Percentiles rank a stretch among this genome's conserved stretches.
phyloP scores from a whole-genome alignment of 2,888 invertebrate species.

The Drosophila paranaensis region DNA sequence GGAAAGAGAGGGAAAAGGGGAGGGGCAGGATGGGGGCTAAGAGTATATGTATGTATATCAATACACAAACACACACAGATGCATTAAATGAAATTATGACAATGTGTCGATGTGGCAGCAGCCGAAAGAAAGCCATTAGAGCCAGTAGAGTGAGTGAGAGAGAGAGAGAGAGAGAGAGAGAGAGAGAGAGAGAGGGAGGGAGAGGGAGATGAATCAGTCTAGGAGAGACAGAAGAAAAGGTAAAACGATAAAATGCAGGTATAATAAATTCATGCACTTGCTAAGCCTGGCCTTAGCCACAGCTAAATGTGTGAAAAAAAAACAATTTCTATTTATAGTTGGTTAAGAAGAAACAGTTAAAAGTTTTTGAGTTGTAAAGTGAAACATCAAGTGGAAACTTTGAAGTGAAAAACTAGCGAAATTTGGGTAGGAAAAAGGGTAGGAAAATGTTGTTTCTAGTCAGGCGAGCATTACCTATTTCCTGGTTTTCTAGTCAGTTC shows the following conservation, averaged over 20 bases:
- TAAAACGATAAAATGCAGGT: background rate
- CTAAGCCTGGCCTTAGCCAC: background rate
- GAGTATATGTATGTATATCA: background rate
- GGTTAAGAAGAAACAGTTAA: background rate
- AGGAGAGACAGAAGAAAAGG: background rate
- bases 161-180: background rate
- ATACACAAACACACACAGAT: slow-evolving; percentile 7
- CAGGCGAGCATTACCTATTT: no score
- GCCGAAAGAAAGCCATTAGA: slow-evolving; percentile 1
- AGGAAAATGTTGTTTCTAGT: background rate
- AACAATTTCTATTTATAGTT: background rate
- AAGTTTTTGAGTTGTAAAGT: no score
- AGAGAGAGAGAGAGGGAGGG: slow-evolving; percentile 2
- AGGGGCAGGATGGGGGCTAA: background rate
- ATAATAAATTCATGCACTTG: background rate
- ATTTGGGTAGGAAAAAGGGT: background rate
- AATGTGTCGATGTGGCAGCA: slow-evolving; percentile 23
- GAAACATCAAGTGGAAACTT: background rate
- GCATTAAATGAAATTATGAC: slow-evolving; percentile 17
- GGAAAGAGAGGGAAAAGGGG: no score
- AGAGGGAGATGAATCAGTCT: background rate
- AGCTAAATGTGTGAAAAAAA: background rate
- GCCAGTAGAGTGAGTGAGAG: slow-evolving; percentile 1
- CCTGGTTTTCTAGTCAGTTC: no score
- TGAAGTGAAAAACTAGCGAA: background rate